Conservation (phyloP, 2,113 vertebrate genomes). For the Nothoprocta perdicaria region DNA sequence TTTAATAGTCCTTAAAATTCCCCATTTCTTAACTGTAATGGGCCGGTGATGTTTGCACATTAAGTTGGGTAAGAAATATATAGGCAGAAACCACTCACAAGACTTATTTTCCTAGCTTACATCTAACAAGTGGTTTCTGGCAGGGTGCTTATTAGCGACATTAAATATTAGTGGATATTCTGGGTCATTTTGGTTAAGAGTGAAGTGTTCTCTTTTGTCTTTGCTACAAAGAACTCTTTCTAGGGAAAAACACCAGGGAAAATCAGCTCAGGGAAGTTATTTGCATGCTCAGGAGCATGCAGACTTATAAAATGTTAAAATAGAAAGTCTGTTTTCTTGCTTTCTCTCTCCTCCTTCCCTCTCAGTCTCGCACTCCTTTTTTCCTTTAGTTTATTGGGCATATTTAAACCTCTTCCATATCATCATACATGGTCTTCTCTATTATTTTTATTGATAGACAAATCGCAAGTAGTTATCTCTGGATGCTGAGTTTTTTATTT, state of each 20-base stretch:
- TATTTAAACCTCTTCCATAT: background rate
- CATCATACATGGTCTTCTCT: background rate
- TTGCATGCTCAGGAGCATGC: slow-evolving; percentile 3
- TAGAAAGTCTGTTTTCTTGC: background rate
- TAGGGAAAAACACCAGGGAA: background rate
- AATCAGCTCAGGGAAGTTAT: slow-evolving; percentile 17
- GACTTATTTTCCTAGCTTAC: slow-evolving; percentile 29
- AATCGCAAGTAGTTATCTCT: slow-evolving; percentile 40
- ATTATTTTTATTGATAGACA: background rate
- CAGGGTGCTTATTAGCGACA: slow-evolving; percentile 21
- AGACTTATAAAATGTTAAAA: slow-evolving; percentile 25
- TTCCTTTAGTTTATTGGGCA: background rate
- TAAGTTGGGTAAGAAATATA: slow-evolving; percentile 25
- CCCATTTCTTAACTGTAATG: slow-evolving; percentile 66
- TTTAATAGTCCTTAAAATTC: slow-evolving; percentile 80
- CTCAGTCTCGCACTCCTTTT: background rate
- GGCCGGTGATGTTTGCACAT: slow-evolving; percentile 53
- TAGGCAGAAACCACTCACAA: slow-evolving; percentile 27
- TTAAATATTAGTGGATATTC: slow-evolving; percentile 23
- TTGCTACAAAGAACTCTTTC: slow-evolving; percentile 39
- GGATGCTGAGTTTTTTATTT: background rate
- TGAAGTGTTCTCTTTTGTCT: slow-evolving; percentile 37
- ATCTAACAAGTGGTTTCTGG: background rate
- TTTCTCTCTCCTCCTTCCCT: background rate
- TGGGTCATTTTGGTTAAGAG: background rate